A percentile compares a stretch with the other conserved stretches of the same genome.
Conservation (phyloP, 2,888 invertebrate genomes). For the Andrena haemorrhoa region DNA sequence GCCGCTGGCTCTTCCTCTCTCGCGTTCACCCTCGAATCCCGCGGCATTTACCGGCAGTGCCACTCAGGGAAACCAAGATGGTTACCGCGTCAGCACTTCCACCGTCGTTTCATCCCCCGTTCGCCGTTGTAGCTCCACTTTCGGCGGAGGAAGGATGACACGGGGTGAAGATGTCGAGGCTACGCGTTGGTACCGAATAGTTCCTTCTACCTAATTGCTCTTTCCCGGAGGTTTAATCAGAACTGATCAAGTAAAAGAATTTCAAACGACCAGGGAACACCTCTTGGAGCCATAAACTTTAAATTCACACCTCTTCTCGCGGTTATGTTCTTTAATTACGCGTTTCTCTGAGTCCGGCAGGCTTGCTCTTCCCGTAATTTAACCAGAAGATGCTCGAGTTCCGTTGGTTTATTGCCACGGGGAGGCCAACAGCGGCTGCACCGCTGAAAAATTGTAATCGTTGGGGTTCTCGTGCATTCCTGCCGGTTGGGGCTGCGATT, state of each 20-base stretch:
- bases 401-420: constrained; percentile 27
- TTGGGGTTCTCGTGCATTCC: constrained; percentile 8
- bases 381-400: constrained; percentile 27
- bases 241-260: not conserved
- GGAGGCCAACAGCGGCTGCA: not conserved
- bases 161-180: not conserved
- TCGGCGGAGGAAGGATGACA: constrained; percentile 1
- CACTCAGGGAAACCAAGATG: constrained; percentile 76
- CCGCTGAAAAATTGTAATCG: constrained; percentile 28
- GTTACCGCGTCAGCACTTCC: constrained; percentile 77
- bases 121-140: constrained; percentile 36
- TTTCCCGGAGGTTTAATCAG: not conserved
- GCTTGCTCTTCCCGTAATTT: constrained; percentile 24
- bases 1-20: constrained; percentile 32
- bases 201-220: not conserved
- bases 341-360: constrained; percentile 12
- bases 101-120: constrained; percentile 60
- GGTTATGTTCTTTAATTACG: constrained; percentile 42
- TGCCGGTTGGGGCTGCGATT: not conserved
- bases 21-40: constrained; percentile 63
- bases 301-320: constrained; percentile 41
- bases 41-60: constrained; percentile 73
- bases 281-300: not conserved
- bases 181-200: not conserved
- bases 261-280: constrained; percentile 12